Conservation (phyloP, 2,113 vertebrate species). For the Bubalus kerabau region DNA sequence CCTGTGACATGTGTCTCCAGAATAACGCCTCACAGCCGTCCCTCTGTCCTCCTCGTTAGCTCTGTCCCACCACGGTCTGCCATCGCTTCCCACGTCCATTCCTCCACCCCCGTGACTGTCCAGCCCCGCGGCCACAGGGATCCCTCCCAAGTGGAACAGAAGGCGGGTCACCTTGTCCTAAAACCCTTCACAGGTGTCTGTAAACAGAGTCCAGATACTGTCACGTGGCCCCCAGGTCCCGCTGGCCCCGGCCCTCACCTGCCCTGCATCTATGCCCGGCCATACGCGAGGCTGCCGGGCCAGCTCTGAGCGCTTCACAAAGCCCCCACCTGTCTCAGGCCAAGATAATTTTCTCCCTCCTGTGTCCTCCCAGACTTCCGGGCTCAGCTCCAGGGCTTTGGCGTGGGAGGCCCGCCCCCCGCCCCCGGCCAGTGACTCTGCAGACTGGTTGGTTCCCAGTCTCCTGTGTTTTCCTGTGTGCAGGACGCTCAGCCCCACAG, state of each 20-base stretch:
- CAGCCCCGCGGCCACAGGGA: not conserved
- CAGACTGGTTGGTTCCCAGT: no score
- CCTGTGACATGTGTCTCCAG: not conserved
- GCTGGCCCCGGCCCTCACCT: not conserved
- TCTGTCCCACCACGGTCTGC: not conserved
- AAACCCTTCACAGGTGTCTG: not conserved
- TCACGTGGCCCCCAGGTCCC: not conserved
- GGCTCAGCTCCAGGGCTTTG: not conserved
- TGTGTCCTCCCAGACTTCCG: not conserved
- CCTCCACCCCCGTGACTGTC: not conserved
- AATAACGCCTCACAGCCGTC: not conserved
- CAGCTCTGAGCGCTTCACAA: not conserved
- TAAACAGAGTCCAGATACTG: no score
- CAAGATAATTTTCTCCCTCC: not conserved
- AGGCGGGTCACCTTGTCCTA: not conserved
- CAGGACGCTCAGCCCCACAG: not conserved
- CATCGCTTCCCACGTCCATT: not conserved
- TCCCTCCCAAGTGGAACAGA: not conserved
- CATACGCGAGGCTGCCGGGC: fast-evolving
- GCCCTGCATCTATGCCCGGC: not conserved
- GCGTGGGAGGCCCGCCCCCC: not conserved
- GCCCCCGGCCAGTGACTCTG: fast-evolving
- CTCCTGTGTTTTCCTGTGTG: fast-evolving
- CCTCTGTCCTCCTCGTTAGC: not conserved
- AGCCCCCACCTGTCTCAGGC: not conserved